Evolutionary conservation across 2,888 invertebrate species (phyloP).

Genomic region (Pimpla rufipes): DNA sequence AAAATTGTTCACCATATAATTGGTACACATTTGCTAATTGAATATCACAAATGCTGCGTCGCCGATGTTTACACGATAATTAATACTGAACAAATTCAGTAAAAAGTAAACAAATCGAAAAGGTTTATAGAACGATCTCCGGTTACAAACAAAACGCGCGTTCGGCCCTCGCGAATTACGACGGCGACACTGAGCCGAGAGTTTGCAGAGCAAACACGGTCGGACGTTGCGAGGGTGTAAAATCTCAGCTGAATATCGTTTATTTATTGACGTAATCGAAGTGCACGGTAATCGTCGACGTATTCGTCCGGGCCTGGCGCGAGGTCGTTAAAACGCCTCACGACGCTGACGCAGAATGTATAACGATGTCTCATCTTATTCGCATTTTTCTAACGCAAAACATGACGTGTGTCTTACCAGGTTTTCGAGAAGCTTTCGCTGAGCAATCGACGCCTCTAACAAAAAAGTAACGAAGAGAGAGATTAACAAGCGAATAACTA

Average conservation of each 20-base stretch:
- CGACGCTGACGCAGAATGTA: slow-evolving; percentile 13
- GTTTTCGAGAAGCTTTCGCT: slow-evolving; percentile 8
- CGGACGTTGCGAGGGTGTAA: slow-evolving; percentile 1
- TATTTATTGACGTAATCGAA: slow-evolving; percentile 34
- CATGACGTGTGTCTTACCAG: slow-evolving; percentile 8
- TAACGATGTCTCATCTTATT: neutral
- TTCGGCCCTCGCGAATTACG: neutral
- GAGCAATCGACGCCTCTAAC: slow-evolving; percentile 7
- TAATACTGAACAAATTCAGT: neutral
- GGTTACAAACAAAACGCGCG: neutral
- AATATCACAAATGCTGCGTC: neutral
- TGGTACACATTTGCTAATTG: neutral
- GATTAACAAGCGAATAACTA: slow-evolving; percentile 22
- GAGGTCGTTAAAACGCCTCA: slow-evolving; percentile 23
- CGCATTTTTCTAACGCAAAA: slow-evolving; percentile 1
- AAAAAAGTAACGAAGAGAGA: slow-evolving; percentile 1
- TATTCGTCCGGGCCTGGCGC: neutral
- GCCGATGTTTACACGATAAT: neutral
- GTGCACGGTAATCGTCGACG: slow-evolving; percentile 5
- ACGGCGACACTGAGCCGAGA: neutral
- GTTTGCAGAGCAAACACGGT: slow-evolving; percentile 1
- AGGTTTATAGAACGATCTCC: neutral
- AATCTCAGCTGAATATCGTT: slow-evolving; percentile 25
- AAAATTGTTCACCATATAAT: neutral
- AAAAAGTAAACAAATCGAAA: neutral